phyloP scores from a whole-genome alignment of 2,797 vertebrate genomes.

The Furcifer pardalis region DNA sequence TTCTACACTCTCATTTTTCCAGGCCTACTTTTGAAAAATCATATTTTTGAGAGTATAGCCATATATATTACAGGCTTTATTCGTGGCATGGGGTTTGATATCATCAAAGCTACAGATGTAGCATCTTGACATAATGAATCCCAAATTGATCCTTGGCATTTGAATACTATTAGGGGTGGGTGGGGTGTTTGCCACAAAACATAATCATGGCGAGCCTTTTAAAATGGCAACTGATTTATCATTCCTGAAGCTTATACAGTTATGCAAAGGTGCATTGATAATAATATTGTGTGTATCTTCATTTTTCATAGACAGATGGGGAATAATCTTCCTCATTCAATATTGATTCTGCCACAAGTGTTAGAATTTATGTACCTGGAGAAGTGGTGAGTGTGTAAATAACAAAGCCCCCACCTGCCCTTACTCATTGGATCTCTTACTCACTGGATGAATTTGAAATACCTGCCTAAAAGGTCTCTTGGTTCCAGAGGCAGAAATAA shows the following conservation, averaged over 20 bases:
- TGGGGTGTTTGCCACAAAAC: conserved; percentile 18
- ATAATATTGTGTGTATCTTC: neutral
- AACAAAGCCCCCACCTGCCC: neutral
- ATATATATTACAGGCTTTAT: neutral
- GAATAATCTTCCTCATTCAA: neutral
- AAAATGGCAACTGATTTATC: neutral
- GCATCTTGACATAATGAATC: conserved; percentile 4
- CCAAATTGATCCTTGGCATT: neutral
- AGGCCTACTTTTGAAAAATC: neutral
- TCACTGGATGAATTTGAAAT: conserved; percentile 4
- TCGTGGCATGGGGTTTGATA: conserved; percentile 9
- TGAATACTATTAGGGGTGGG: neutral
- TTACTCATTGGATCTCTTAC: neutral
- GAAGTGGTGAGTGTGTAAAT: neutral
- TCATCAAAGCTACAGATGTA: neutral
- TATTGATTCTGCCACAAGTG: neutral
- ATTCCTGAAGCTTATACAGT: conserved; percentile 15
- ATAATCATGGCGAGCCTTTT: rapidly evolving
- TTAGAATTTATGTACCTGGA: neutral
- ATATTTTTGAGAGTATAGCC: no score
- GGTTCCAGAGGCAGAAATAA: neutral
- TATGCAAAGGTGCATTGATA: conserved; percentile 29
- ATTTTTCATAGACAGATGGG: conserved; percentile 19
- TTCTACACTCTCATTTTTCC: neutral
- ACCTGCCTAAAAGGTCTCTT: neutral